Evolutionary conservation across 1,140 invertebrate genomes (phyloP), one percentile per base, ranked within the genome.

Genomic region (Zaprionus gabonicus): DNA sequence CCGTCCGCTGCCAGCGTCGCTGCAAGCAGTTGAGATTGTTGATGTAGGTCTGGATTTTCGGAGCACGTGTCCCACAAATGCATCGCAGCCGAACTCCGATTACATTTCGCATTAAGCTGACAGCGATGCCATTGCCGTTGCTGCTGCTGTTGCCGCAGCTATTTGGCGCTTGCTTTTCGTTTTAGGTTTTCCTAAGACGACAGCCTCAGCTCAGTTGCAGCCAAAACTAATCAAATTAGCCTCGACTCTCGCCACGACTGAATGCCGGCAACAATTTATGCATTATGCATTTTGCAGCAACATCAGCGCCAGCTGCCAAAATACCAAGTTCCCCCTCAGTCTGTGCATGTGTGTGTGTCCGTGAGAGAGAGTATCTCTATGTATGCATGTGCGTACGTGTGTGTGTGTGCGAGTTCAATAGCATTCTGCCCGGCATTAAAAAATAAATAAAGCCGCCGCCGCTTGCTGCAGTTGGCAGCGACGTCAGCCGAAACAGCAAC

Each of bases 21-120:
- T 72, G 80, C 71, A 63, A 73, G 53, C 73, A 76, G 67, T 76
- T 71, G 10, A n/a, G 58, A 51, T 79, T 90, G 81, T 92, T 92
- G 83, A 92, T 91, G 91, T 92, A 92, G 91, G 86, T 91, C 91
- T 92, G 87, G 91, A 92, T 88, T 91, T 92, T 90, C 73, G 80
- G 91, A 88, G 77, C 91, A 92, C 82, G 82, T 84, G 79, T 85
- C 34, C 63, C 63, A 65, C 63, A 27, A 51, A 28, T 55, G 51
- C 34, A 53, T 25, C 31, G 17, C 36, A 34, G 7, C 27, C 17
- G 27, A 49, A 63, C 27, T 63, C 28, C 27, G 5, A 23, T 28
- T 62, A 27, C 31, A 62, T 55, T 44, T 41, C 57, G 23, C 53
- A 46, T 20, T 46, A 65, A 69, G 34, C 67, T 57, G 31, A 62